These are phyloP conservation scores for Aricia agestis DNA, from an alignment of 1,140 invertebrate genomes.

Conservation along the genomic window DNA sequence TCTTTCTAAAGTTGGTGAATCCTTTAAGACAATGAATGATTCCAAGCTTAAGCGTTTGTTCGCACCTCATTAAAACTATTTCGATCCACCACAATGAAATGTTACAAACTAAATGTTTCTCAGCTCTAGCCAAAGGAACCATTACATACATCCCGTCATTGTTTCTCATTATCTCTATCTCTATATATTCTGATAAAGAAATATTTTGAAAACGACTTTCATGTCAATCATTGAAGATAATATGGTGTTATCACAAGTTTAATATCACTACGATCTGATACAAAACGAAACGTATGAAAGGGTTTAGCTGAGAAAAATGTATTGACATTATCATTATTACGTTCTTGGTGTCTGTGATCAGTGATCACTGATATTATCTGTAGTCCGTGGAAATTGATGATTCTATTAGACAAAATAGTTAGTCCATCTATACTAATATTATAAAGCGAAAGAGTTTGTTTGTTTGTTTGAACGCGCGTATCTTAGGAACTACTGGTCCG, in stretches of 20 bases:
- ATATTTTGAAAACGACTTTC: background rate
- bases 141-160: background rate
- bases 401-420: too few species aligned
- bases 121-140: background rate
- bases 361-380: too few species aligned
- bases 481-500: too few species aligned
- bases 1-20: too few species aligned
- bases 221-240: background rate
- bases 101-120: background rate
- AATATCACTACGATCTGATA: background rate
- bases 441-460: too few species aligned
- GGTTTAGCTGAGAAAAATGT: background rate
- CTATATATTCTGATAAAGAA: background rate
- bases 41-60: too few species aligned
- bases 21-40: too few species aligned
- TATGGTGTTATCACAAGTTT: background rate
- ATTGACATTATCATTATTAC: background rate
- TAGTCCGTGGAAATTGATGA: too few species aligned
- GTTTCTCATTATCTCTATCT: background rate
- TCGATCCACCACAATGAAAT: background rate
- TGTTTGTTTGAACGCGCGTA: too few species aligned
- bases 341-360: background rate
- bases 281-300: background rate
- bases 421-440: too few species aligned
- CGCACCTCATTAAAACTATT: background rate